Percentiles rank a stretch among this genome's conserved stretches.
phyloP scores from a whole-genome alignment of 2,113 vertebrate genomes.

The Rhadina sibilatrix region DNA sequence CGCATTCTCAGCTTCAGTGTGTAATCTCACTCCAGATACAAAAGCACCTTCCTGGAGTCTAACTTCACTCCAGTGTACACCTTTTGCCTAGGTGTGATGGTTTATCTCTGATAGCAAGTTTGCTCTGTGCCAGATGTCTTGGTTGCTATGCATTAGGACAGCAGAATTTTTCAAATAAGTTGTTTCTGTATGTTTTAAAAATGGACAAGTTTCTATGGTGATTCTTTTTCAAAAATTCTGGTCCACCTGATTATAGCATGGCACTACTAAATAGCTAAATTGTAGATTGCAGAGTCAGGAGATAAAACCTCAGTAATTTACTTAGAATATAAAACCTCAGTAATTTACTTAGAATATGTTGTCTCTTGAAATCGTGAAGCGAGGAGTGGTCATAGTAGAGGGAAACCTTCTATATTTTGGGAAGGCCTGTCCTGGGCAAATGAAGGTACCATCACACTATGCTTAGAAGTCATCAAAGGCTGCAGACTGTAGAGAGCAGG shows the following conservation, averaged over 20 bases:
- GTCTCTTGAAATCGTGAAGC: not conserved
- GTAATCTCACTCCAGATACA: accelerated
- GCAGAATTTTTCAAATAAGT: not conserved
- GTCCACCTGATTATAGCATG: not conserved
- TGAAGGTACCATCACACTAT: not conserved
- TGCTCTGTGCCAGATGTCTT: not conserved
- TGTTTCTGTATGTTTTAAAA: not conserved
- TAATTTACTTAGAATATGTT: not conserved
- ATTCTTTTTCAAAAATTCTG: not conserved
- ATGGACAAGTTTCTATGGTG: not conserved
- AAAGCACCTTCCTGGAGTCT: not conserved
- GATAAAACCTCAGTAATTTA: not conserved
- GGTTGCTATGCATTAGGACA: not conserved
- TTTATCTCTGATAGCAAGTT: not conserved
- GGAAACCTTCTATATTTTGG: not conserved
- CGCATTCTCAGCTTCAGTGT: not conserved
- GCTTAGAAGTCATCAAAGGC: not conserved
- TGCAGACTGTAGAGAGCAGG: not conserved
- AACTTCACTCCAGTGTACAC: not conserved
- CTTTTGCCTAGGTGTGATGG: not conserved
- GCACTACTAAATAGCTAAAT: not conserved
- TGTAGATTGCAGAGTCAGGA: not conserved
- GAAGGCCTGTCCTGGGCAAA: not conserved
- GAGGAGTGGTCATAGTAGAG: too few relatives aligned
- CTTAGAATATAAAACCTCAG: not conserved